Conservation (phyloP, 2,888 invertebrate species). For the Candidula unifasciata region DNA sequence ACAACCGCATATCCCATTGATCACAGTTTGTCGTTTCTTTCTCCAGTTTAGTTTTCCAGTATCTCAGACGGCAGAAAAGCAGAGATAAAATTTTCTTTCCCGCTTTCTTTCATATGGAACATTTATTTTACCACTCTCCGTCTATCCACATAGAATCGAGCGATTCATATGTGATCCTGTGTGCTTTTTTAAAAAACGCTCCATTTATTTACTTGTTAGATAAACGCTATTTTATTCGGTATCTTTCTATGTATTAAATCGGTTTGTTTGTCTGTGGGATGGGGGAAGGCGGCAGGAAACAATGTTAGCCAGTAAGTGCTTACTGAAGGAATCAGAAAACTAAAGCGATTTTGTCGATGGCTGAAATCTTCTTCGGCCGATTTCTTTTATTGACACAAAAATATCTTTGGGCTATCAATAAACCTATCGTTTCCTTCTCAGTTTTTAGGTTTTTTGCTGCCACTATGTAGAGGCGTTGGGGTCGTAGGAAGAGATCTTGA, state of each 20-base stretch:
- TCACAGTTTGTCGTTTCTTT: not conserved
- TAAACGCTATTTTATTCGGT: conserved; percentile 7
- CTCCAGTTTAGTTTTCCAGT: not conserved
- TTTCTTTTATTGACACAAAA: not conserved
- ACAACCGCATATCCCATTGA: not conserved
- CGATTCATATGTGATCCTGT: too few species aligned
- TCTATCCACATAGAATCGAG: not conserved
- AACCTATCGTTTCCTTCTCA: not conserved
- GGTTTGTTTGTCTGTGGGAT: not conserved
- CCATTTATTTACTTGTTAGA: conserved; percentile 6
- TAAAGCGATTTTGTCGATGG: not conserved
- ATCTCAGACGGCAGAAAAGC: too few species aligned
- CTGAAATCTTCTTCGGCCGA: too few species aligned
- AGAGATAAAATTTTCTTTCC: not conserved
- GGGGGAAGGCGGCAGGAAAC: not conserved
- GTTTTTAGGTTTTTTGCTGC: too few species aligned
- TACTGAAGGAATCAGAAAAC: not conserved
- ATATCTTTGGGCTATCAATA: conserved; percentile 11
- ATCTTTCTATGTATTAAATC: not conserved
- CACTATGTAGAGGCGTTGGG: too few species aligned
- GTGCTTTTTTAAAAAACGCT: not conserved
- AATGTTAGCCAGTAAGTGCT: too few species aligned
- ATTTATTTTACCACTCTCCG: not conserved
- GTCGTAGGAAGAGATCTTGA: not conserved
- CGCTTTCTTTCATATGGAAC: not conserved